Evolutionary conservation across 2,888 invertebrate species (phyloP).

Genomic region (Clunio marinus): DNA sequence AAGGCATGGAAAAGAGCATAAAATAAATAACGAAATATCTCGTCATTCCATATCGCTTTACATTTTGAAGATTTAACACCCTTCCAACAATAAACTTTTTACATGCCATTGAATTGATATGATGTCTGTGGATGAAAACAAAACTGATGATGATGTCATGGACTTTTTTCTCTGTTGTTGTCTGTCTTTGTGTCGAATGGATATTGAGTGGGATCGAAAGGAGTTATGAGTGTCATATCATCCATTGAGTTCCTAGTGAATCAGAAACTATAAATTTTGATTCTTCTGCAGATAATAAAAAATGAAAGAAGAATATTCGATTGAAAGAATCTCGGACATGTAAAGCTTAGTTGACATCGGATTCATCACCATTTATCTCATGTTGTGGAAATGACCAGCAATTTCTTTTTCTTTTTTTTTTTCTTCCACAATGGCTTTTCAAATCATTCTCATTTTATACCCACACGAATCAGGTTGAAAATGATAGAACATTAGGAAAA

Average conservation of each 20-base stretch:
- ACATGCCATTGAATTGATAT: constrained; percentile 12
- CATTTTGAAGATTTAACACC: constrained; percentile 34
- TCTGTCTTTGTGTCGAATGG: neutral
- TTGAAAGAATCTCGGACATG: too few species aligned
- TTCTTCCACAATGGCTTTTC: too few species aligned
- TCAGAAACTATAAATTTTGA: neutral
- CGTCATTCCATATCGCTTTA: constrained; percentile 26
- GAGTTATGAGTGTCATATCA: neutral
- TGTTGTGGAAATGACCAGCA: neutral
- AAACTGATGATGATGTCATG: constrained; percentile 37
- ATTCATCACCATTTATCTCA: neutral
- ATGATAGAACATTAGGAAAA: constrained; percentile 22
- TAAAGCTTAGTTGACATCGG: neutral
- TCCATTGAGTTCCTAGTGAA: neutral
- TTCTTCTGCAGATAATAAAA: neutral
- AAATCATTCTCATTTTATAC: too few species aligned
- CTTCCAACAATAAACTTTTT: neutral
- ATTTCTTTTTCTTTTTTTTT: too few species aligned
- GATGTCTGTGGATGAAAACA: neutral
- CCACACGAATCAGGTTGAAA: constrained; percentile 7
- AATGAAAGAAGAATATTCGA: too few species aligned
- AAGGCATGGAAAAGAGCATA: neutral
- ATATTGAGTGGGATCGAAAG: neutral
- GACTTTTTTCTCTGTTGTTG: neutral
- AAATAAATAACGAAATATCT: constrained; percentile 22